Evolutionary conservation across 2,888 invertebrate genomes (phyloP).

Genomic region (Eucriotettix oculatus): DNA sequence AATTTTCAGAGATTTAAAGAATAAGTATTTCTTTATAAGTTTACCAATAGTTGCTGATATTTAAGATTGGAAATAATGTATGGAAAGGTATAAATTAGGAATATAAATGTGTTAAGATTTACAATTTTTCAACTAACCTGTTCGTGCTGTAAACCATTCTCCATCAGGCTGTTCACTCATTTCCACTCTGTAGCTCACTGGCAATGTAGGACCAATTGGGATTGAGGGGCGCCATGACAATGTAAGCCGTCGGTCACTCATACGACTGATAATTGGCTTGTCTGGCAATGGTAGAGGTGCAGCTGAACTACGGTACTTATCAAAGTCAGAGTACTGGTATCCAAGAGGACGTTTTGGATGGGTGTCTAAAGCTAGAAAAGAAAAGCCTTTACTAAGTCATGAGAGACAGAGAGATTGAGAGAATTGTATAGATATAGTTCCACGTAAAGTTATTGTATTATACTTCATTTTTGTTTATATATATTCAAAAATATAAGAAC

Average conservation of each 20-base stretch:
- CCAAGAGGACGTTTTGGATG: constrained; percentile 23
- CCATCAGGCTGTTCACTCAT: constrained; percentile 83
- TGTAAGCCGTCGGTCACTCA: constrained; percentile 76
- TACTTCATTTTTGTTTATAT: too few species aligned
- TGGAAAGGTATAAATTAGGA: too few species aligned
- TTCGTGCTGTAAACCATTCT: constrained; percentile 80
- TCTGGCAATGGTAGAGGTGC: constrained; percentile 78
- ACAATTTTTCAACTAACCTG: constrained; percentile 30
- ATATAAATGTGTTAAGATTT: neutral
- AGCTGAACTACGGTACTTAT: constrained; percentile 66
- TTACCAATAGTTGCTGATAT: too few species aligned
- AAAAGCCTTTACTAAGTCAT: constrained; percentile 1
- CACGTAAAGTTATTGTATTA: too few species aligned
- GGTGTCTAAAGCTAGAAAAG: constrained; percentile 38
- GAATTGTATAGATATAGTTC: too few species aligned
- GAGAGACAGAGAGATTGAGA: too few species aligned
- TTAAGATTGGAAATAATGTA: too few species aligned
- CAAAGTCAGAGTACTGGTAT: constrained; percentile 71
- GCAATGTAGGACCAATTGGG: constrained; percentile 68
- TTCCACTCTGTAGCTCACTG: constrained; percentile 89
- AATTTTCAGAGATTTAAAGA: too few species aligned
- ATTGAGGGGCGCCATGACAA: constrained; percentile 90
- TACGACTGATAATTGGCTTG: constrained; percentile 79
- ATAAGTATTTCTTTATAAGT: too few species aligned
- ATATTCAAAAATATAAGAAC: too few species aligned